Base-by-base conservation (phyloP, 37 sponge, comb jelly and placozoan species). In the Corticium candelabrum region DNA sequence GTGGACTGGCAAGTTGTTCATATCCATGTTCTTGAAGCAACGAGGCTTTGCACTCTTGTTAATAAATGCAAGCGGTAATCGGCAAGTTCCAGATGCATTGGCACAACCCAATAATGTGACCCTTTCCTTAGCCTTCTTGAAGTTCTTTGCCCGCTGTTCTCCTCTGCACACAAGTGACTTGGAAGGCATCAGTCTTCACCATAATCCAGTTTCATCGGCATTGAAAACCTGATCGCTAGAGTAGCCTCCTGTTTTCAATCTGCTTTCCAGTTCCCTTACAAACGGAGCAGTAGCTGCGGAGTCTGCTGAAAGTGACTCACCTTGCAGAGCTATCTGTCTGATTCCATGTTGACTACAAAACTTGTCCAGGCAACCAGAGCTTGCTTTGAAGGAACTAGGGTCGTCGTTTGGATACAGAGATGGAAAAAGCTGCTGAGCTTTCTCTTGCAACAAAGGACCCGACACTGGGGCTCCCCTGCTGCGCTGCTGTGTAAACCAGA, bases 341-440 rank as follows among this genome's bases (percentile, higher is more conserved):
- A 83, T 83, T 2, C 84, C 84, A 80, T 84, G 85, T 21, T 36
- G 73, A 39, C 11, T 38, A 34, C 62, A 37, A 2, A 83, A 84
- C 69, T 79, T 79, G 38, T 57, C 31, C 11, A 83, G 78, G 78
- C 78, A 80, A 3, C 84, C 84, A 31, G 79, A 39, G 74, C 78
- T 83, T 5, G 71, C 79, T 1, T 38, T 69, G 84, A 83, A 83
- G n/a, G n/a, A n/a, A n/a, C n/a, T n/a, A n/a, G n/a, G n/a, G n/a
- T n/a, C n/a, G n/a, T n/a, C n/a, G n/a, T n/a, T n/a, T n/a, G n/a
- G n/a, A n/a, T n/a, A n/a, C n/a, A n/a, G n/a, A n/a, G n/a, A n/a
- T n/a, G n/a, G n/a, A n/a, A n/a, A n/a, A n/a, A n/a, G n/a, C n/a
- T n/a, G n/a, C n/a, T n/a, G n/a, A n/a, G n/a, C n/a, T n/a, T n/a